Percentiles rank a stretch among this genome's conserved stretches.
Conservation (phyloP, 1,140 invertebrate species). For the Tribolium castaneum region DNA sequence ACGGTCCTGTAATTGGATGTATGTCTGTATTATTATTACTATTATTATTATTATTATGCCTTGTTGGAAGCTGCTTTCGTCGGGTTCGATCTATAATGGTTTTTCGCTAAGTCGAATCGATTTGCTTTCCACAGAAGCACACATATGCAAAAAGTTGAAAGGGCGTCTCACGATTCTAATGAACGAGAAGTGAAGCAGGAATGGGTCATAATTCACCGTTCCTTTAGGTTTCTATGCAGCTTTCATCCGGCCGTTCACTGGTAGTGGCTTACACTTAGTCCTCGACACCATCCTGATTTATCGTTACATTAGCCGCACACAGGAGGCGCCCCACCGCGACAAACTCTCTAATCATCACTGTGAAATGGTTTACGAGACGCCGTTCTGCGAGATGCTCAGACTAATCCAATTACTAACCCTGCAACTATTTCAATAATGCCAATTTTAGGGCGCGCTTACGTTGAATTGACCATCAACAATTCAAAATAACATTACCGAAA, state of each 20-base stretch:
- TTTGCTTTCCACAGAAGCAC: background rate
- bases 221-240: conserved; percentile 25
- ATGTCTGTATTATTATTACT: no score
- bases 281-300: conserved; percentile 47
- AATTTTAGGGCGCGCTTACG: conserved; percentile 1
- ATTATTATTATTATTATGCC: no score
- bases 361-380: conserved; percentile 44
- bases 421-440: conserved; percentile 24
- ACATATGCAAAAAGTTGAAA: conserved; percentile 18
- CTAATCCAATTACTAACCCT: conserved; percentile 35
- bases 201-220: conserved; percentile 34
- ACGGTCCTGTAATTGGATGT: no score
- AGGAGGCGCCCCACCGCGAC: conserved; percentile 41
- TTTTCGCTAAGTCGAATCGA: background rate
- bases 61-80: background rate
- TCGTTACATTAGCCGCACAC: conserved; percentile 50
- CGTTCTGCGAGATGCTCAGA: background rate
- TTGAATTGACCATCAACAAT: background rate
- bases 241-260: conserved; percentile 36
- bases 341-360: conserved; percentile 46
- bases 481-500: background rate
- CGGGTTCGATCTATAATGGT: background rate
- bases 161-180: conserved; percentile 20
- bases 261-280: conserved; percentile 45
- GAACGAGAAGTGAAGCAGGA: conserved; percentile 37